These are phyloP conservation scores for Oreochromis mossambicus DNA, from an alignment of 2,797 vertebrate genomes.

Conservation along the genomic window DNA sequence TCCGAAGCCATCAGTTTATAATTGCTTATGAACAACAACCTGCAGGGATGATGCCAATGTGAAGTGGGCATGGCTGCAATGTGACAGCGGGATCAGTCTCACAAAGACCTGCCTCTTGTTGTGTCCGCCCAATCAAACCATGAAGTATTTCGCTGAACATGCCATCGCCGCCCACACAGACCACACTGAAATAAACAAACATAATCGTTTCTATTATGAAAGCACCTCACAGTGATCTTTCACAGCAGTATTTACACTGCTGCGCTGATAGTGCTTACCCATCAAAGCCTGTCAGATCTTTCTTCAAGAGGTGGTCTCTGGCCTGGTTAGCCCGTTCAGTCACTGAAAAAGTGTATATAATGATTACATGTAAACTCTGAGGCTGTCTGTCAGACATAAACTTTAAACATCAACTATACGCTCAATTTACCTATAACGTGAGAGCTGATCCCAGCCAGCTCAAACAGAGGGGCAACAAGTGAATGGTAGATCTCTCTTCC, in stretches of 20 bases:
- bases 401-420: background rate
- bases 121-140: constrained; percentile 81
- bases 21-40: constrained; percentile 55
- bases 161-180: constrained; percentile 85
- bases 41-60: constrained; percentile 87
- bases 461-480: constrained; percentile 80
- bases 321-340: constrained; percentile 81
- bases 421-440: constrained; percentile 76
- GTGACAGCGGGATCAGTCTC: constrained; percentile 67
- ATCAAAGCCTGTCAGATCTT: constrained; percentile 79
- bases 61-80: constrained; percentile 77
- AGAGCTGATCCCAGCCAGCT: constrained; percentile 81
- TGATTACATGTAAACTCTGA: background rate
- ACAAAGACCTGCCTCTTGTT: constrained; percentile 77
- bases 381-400: background rate
- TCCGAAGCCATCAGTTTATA: background rate
- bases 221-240: background rate
- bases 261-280: constrained; percentile 68
- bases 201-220: constrained; percentile 33
- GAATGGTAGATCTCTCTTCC: constrained; percentile 77
- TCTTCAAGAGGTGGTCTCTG: constrained; percentile 81
- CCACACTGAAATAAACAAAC: constrained; percentile 71
- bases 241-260: background rate
- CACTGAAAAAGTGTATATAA: constrained; percentile 56
- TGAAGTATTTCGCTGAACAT: constrained; percentile 86